Conservation (phyloP, 2,113 vertebrate genomes). For the Triplophysa tibetana region DNA sequence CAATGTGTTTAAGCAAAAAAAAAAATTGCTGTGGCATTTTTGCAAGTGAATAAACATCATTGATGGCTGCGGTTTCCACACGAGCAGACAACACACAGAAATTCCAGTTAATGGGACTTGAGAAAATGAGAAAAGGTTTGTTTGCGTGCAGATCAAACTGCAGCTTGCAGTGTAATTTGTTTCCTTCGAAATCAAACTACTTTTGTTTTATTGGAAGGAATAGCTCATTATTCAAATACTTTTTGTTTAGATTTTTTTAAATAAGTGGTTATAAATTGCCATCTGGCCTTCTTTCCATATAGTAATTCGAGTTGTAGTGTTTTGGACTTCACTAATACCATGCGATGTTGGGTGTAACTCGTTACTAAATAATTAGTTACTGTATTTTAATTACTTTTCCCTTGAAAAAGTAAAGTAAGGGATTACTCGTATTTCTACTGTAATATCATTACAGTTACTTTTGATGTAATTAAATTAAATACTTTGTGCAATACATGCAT, state of each 20-base stretch:
- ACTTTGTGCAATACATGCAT: no score
- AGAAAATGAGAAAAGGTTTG: background rate
- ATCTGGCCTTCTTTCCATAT: slow-evolving; percentile 42
- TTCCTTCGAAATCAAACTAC: background rate
- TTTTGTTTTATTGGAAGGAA: background rate
- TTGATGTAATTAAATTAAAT: no score
- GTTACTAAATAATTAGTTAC: no score
- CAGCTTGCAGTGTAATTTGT: background rate
- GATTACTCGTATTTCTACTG: no score
- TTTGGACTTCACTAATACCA: slow-evolving; percentile 33
- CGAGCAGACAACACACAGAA: background rate
- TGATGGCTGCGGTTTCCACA: background rate
- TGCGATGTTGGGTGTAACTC: no score
- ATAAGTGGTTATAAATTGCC: slow-evolving; percentile 44
- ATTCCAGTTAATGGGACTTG: slow-evolving; percentile 11
- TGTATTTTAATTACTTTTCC: no score
- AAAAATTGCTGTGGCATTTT: slow-evolving; percentile 16
- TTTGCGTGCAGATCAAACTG: background rate
- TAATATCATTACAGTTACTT: no score
- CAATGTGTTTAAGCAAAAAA: slow-evolving; percentile 30
- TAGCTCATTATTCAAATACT: background rate
- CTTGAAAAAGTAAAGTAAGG: no score
- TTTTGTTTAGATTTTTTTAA: slow-evolving; percentile 53
- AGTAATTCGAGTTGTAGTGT: background rate
- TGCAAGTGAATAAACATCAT: slow-evolving; percentile 24